Evolutionary conservation across 1,140 invertebrate genomes (phyloP), one percentile per base, ranked within the genome.

Genomic region (Bicyclus anynana): DNA sequence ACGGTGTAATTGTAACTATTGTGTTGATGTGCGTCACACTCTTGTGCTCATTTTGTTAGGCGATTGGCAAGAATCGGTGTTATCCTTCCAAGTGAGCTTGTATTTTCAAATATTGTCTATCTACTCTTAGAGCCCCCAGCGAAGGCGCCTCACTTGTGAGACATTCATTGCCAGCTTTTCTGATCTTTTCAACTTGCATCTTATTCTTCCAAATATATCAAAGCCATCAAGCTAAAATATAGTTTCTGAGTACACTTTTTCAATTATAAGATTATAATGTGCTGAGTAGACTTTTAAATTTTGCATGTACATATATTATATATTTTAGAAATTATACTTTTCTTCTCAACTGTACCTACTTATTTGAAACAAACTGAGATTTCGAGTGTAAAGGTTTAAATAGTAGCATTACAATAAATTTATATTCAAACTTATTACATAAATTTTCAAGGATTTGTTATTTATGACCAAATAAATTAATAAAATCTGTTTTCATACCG

Each of bases 121-220:
- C 66, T 68, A 65, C 51, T 72, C 49, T 66, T 59, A 72, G 69
- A 74, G 64, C 67, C 69, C 74, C 68, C 64, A 62, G 58, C 74
- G 70, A 85, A 81, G 85, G 85, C 85, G 85, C 85, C 83, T 88
- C 83, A 86, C 83, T 86, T 88, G 85, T 88, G 85, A 81, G 80
- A 86, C 85, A 74, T 65, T 79, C 52, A 76, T 75, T 66, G 68
- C 69, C 69, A 74, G 72, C 77, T 82, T 79, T 70, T 74, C 67
- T 80, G 62, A 71, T 69, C 62, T 62, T 67, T 65, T 75, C 57
- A 51, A 67, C 57, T 18, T 59, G 55, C 56, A 59, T 52, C 58
- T 20, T 47, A 53, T 49, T 53, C 47, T 51, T 59, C 37, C 33
- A 50, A 60, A 26, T 59, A 38, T 53, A 33, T 54, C 46, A 49